Percentiles rank a stretch among this genome's conserved stretches.
phyloP scores from a whole-genome alignment of 2,888 invertebrate genomes.

The Heteromurus nitidus region DNA sequence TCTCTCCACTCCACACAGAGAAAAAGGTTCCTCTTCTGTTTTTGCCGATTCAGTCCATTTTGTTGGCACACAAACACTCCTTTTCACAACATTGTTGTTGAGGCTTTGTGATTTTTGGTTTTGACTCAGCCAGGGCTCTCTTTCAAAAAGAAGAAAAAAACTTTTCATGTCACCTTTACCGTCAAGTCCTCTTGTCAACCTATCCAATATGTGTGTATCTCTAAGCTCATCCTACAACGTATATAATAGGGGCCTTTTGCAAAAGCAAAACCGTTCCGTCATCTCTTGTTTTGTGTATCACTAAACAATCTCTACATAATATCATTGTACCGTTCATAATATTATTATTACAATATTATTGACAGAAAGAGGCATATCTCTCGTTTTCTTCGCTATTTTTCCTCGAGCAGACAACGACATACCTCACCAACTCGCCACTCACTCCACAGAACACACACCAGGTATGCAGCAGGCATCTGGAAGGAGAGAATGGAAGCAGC shows the following conservation, averaged over 20 bases:
- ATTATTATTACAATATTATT: constrained; percentile 49
- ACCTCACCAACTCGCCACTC: not conserved
- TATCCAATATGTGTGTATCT: too few relatives aligned
- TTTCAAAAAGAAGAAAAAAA: constrained; percentile 32
- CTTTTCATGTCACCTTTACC: constrained; percentile 57
- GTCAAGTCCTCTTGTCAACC: constrained; percentile 52
- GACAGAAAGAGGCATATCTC: constrained; percentile 11
- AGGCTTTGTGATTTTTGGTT: constrained; percentile 47
- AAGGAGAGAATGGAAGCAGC: constrained; percentile 19
- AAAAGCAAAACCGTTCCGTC: constrained; percentile 43
- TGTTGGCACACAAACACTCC: constrained; percentile 35
- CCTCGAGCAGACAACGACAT: constrained; percentile 4
- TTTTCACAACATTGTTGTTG: constrained; percentile 22
- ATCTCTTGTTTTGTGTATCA: constrained; percentile 18
- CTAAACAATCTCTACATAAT: constrained; percentile 12
- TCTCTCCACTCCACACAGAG: too few relatives aligned
- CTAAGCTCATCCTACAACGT: constrained; percentile 25
- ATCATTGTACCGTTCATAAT: constrained; percentile 64
- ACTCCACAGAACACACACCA: not conserved
- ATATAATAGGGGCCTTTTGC: too few relatives aligned
- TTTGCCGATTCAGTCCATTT: constrained; percentile 43
- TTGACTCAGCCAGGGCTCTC: not conserved
- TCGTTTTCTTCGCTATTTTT: not conserved
- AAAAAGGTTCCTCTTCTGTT: constrained; percentile 33
- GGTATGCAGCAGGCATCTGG: not conserved